Evolutionary conservation across 2,797 vertebrate genomes (phyloP).

Genomic region (Poeciliopsis turneri): DNA sequence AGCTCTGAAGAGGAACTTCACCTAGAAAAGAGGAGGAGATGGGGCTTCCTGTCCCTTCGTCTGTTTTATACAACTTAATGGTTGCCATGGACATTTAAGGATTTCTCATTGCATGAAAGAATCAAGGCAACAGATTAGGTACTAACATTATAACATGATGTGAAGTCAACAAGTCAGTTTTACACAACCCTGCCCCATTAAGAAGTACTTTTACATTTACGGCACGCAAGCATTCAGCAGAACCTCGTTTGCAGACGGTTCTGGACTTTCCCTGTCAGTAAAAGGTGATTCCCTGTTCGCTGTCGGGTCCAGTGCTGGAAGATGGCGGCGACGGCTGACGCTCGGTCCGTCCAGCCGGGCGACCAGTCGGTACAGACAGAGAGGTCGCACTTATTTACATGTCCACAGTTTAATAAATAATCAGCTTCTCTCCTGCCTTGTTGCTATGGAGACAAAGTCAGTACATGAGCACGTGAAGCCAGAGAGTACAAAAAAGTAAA

Average conservation of each 20-base stretch:
- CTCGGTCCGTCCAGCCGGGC: slow-evolving; percentile 27
- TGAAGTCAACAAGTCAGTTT: no score
- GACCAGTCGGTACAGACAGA: slow-evolving; percentile 31
- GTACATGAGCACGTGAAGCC: slow-evolving; percentile 22
- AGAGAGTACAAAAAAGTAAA: slow-evolving; percentile 26
- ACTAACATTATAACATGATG: no score
- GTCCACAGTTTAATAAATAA: slow-evolving; percentile 27
- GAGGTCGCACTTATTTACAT: slow-evolving; percentile 17
- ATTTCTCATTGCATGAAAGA: no score
- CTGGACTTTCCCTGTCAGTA: slow-evolving; percentile 46
- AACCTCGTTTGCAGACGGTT: not conserved
- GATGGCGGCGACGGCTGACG: slow-evolving; percentile 38
- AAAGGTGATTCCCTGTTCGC: slow-evolving; percentile 50
- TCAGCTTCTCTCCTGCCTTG: slow-evolving; percentile 20
- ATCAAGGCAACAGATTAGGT: no score
- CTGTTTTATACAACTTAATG: no score
- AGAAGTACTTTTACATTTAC: not conserved
- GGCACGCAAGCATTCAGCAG: not conserved
- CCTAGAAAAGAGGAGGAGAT: no score
- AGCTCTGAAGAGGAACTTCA: no score
- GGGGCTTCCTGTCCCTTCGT: no score
- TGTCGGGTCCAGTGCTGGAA: slow-evolving; percentile 50
- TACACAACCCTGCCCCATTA: no score
- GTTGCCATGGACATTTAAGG: no score
- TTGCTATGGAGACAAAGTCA: slow-evolving; percentile 41